phyloP scores from a whole-genome alignment of 2,888 invertebrate species.

The Rhogogaster chlorosoma region DNA sequence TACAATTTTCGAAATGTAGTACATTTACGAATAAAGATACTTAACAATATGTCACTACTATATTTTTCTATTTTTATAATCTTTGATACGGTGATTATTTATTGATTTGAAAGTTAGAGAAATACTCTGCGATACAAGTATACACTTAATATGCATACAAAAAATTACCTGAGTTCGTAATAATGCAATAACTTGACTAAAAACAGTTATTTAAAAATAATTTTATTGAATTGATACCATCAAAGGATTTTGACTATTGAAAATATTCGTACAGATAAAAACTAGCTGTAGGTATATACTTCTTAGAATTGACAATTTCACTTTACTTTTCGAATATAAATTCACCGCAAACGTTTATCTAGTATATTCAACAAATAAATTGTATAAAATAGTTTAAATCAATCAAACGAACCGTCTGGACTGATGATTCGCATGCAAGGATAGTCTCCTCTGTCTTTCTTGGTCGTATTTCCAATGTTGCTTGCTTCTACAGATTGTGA shows the following conservation, averaged over 20 bases:
- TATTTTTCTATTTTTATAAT: constrained; percentile 35
- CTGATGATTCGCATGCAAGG: not conserved
- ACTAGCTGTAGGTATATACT: not conserved
- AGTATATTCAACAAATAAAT: not conserved
- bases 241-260: not conserved
- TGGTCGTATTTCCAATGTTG: not conserved
- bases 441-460: not conserved
- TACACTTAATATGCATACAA: not conserved
- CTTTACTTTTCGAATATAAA: not conserved
- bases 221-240: not conserved
- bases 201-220: not conserved
- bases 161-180: not conserved
- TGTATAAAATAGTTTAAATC: not conserved
- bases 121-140: constrained; percentile 10
- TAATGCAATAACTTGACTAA: not conserved
- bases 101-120: constrained; percentile 13
- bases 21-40: constrained; percentile 7
- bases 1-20: constrained; percentile 18
- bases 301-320: not conserved
- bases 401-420: not conserved
- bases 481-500: not conserved
- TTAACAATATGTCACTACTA: constrained; percentile 1
- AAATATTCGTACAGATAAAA: not conserved
- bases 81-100: constrained; percentile 10
- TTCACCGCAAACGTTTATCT: not conserved